A percentile compares a stretch with the other conserved stretches of the same genome.
Evolutionary conservation across 2,113 vertebrate genomes (phyloP).

Genomic region (Xiphophorus hellerii): DNA sequence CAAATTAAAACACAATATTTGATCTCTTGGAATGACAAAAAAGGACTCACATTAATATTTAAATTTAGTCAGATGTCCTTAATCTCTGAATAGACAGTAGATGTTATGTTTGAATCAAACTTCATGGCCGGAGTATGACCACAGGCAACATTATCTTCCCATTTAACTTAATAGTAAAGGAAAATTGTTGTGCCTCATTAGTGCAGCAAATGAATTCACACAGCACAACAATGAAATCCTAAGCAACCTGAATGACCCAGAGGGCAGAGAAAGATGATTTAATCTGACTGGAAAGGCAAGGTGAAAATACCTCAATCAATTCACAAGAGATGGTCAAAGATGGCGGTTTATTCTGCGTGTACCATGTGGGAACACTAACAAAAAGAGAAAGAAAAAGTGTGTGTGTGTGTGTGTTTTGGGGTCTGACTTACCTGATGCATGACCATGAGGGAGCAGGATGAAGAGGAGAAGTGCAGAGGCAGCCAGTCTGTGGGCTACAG

Average conservation of each 20-base stretch:
- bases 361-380: constrained; percentile 9
- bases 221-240: constrained; percentile 32
- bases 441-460: constrained; percentile 72
- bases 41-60: constrained; percentile 17
- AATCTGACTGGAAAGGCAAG: constrained; percentile 40
- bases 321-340: constrained; percentile 36
- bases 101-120: constrained; percentile 67
- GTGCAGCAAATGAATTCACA: constrained; percentile 43
- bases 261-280: constrained; percentile 58
- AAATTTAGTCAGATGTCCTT: constrained; percentile 21
- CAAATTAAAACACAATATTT: constrained; percentile 1
- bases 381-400: neutral
- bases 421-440: constrained; percentile 77
- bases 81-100: constrained; percentile 52
- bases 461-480: constrained; percentile 74
- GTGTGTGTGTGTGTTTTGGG: constrained; percentile 5
- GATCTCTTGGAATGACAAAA: constrained; percentile 5
- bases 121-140: constrained; percentile 61
- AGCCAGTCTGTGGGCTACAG: constrained; percentile 70
- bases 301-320: constrained; percentile 45
- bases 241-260: constrained; percentile 47
- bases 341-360: constrained; percentile 19
- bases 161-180: constrained; percentile 39
- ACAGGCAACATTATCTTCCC: constrained; percentile 41
- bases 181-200: constrained; percentile 57